Conservation (phyloP, 2,797 vertebrate species). For the Decapterus maruadsi region DNA sequence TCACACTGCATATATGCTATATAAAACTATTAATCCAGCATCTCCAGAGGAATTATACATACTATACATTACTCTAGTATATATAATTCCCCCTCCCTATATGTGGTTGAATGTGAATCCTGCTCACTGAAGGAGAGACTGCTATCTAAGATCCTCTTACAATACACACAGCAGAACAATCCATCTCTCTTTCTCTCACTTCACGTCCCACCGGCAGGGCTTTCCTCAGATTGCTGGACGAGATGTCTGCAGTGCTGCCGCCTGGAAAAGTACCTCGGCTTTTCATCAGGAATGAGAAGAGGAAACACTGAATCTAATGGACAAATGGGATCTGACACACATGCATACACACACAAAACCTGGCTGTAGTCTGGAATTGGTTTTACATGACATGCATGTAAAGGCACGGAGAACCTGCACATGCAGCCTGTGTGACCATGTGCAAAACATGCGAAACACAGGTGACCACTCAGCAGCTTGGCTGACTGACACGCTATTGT, state of each 20-base stretch:
- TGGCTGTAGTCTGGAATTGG: not conserved
- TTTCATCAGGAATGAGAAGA: conserved; percentile 49
- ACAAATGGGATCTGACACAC: conserved; percentile 34
- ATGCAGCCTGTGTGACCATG: conserved; percentile 1
- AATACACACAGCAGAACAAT: conserved; percentile 60
- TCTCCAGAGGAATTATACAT: conserved; percentile 47
- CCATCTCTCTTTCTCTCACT: conserved; percentile 49
- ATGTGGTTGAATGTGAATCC: conserved; percentile 33
- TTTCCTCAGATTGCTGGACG: conserved; percentile 63
- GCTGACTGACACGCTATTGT: conserved; percentile 7
- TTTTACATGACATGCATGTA: conserved; percentile 15
- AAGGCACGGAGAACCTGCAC: not conserved
- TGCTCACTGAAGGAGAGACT: conserved; percentile 25
- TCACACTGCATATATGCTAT: not conserved
- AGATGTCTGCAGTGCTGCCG: conserved; percentile 64
- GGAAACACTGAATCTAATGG: conserved; percentile 44
- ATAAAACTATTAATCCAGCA: conserved; percentile 32
- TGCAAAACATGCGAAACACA: conserved; percentile 16
- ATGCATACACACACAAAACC: not conserved
- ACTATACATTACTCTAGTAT: not conserved
- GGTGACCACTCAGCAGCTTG: conserved; percentile 6
- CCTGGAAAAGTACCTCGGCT: conserved; percentile 35
- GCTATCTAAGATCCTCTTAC: conserved; percentile 55
- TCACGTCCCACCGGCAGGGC: conserved; percentile 55
- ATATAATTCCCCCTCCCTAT: conserved; percentile 23